Evolutionary conservation across 2,797 vertebrate species (phyloP).

Genomic region (Epinephelus awoara): DNA sequence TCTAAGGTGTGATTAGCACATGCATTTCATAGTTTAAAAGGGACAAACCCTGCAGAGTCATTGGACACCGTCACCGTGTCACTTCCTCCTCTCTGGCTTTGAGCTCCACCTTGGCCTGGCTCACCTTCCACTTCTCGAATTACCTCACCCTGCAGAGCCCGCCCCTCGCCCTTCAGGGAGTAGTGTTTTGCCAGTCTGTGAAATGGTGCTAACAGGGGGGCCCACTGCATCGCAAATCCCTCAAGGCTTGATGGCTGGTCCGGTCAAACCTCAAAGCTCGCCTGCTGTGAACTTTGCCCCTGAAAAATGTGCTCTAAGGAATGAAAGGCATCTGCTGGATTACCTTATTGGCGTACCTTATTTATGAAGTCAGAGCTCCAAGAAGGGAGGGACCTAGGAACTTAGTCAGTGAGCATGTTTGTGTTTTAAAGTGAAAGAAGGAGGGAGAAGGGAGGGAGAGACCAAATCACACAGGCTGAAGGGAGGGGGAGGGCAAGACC

Average conservation of each 20-base stretch:
- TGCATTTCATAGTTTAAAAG: slow-evolving; percentile 53
- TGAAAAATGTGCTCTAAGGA: slow-evolving; percentile 86
- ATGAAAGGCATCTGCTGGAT: slow-evolving; percentile 90
- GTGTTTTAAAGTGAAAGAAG: slow-evolving; percentile 63
- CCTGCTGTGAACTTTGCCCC: slow-evolving; percentile 86
- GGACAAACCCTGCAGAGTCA: slow-evolving; percentile 59
- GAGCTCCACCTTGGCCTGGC: slow-evolving; percentile 69
- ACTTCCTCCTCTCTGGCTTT: slow-evolving; percentile 77
- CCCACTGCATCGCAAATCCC: slow-evolving; percentile 37
- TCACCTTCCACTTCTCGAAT: slow-evolving; percentile 82
- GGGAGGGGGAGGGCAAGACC: slow-evolving; percentile 57
- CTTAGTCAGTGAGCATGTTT: slow-evolving; percentile 59
- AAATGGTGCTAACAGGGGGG: slow-evolving; percentile 47
- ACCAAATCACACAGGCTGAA: slow-evolving; percentile 66
- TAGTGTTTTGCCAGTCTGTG: slow-evolving; percentile 62
- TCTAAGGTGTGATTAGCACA: not conserved
- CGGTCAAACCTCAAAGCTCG: slow-evolving; percentile 78
- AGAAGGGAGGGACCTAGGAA: slow-evolving; percentile 78
- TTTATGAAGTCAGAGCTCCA: slow-evolving; percentile 82
- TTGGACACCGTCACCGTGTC: slow-evolving; percentile 70
- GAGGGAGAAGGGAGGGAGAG: slow-evolving; percentile 58
- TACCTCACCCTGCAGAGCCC: slow-evolving; percentile 67
- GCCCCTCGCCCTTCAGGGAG: slow-evolving; percentile 62
- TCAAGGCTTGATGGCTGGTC: slow-evolving; percentile 50
- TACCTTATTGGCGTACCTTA: slow-evolving; percentile 78